Evolutionary conservation across 2,113 vertebrate genomes (phyloP).

Genomic region (Pelecanus crispus): DNA sequence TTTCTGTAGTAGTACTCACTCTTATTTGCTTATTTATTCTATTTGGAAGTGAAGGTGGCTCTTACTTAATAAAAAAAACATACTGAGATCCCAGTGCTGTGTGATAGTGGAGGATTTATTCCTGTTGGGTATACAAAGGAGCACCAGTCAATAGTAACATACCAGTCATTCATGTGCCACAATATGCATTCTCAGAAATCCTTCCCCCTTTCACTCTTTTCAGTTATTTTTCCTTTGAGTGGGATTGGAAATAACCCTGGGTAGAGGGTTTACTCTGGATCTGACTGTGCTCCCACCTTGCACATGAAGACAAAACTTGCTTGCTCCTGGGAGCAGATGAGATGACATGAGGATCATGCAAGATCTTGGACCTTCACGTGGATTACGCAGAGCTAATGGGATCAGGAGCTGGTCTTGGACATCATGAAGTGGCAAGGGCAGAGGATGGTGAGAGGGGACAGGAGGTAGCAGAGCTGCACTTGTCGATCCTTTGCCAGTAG

Average conservation of each 20-base stretch:
- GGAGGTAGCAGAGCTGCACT: background rate
- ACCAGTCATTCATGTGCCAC: fast-evolving
- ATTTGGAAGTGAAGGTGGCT: background rate
- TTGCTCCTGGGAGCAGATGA: background rate
- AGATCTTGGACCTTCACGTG: background rate
- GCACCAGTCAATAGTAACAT: background rate
- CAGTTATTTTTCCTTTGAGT: background rate
- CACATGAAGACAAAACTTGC: no score
- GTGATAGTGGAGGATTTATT: background rate
- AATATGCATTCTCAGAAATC: background rate
- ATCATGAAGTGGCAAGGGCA: background rate
- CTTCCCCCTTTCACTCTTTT: background rate
- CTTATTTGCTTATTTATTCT: background rate
- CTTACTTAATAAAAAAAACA: background rate
- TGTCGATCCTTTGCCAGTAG: background rate
- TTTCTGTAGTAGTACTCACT: background rate
- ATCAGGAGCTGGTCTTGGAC: background rate
- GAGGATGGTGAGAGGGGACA: background rate
- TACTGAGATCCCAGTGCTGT: background rate
- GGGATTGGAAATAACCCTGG: background rate
- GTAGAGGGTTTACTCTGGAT: background rate
- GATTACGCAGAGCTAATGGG: background rate
- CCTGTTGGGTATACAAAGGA: background rate
- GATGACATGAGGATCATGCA: fast-evolving
- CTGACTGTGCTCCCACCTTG: background rate